These are phyloP conservation scores for Periophthalmus modestus DNA, from an alignment of 2,113 vertebrate species.

Conservation along the genomic window DNA sequence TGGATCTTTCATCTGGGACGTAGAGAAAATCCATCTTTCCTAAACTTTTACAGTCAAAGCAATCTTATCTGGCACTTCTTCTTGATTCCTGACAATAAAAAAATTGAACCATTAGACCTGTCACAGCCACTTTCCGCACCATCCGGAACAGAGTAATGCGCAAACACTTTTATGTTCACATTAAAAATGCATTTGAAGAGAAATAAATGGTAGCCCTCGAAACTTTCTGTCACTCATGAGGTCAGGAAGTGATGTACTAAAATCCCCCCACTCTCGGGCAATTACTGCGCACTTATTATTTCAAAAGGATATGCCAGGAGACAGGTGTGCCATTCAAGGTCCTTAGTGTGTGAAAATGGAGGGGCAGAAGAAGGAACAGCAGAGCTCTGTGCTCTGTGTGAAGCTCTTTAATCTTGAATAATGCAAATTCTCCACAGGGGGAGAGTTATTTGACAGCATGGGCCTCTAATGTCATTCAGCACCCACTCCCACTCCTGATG, in stretches of 20 bases:
- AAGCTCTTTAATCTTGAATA: conserved; percentile 78
- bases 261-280: conserved; percentile 71
- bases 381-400: conserved; percentile 64
- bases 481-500: conserved; percentile 68
- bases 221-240: conserved; percentile 79
- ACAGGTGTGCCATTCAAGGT: conserved; percentile 78
- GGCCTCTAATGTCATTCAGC: conserved; percentile 68
- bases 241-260: conserved; percentile 77
- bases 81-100: conserved; percentile 56
- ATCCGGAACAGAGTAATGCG: conserved; percentile 63
- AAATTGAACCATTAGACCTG: conserved; percentile 71
- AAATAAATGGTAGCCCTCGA: conserved; percentile 71
- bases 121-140: conserved; percentile 55
- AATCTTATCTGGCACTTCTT: conserved; percentile 70
- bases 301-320: conserved; percentile 75
- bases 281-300: conserved; percentile 79
- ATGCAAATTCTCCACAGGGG: conserved; percentile 79
- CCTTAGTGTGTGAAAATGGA: conserved; percentile 67
- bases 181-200: conserved; percentile 77
- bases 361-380: conserved; percentile 66
- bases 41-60: conserved; percentile 57
- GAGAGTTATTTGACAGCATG: conserved; percentile 70
- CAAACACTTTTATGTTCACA: conserved; percentile 72
- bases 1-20: conserved; percentile 62
- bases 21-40: conserved; percentile 56